A percentile compares a stretch with the other conserved stretches of the same genome.
Evolutionary conservation across 1,140 invertebrate species (phyloP).

Genomic region (Bombus waltoni): DNA sequence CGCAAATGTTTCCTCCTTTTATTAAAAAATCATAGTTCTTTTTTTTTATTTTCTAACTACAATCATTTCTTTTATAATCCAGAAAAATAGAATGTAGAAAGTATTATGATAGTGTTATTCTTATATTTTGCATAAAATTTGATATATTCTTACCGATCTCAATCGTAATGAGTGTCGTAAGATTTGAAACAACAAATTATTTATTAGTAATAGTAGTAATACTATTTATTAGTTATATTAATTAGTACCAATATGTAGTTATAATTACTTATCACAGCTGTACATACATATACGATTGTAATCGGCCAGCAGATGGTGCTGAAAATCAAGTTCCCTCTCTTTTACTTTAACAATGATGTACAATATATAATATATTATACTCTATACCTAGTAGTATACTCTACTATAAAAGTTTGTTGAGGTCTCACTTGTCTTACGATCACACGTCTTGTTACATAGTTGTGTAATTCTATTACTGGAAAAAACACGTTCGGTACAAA

Average conservation of each 20-base stretch:
- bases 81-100: not conserved
- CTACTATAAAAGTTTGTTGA: not conserved
- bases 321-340: not conserved
- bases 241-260: not conserved
- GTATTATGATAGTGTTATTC: not conserved
- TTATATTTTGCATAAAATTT: not conserved
- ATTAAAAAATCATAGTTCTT: not conserved
- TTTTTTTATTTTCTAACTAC: not conserved
- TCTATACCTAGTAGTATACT: not conserved
- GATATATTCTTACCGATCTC: too few relatives aligned
- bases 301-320: constrained; percentile 2
- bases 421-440: not conserved
- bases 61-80: not conserved
- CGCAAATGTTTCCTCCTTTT: not conserved
- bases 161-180: not conserved
- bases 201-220: too few relatives aligned
- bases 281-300: too few relatives aligned
- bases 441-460: not conserved
- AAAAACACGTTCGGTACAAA: not conserved
- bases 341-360: not conserved
- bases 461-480: too few relatives aligned
- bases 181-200: not conserved
- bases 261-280: not conserved
- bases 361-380: not conserved
- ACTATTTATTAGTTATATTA: too few relatives aligned